These are phyloP conservation scores for Bicyclus anynana DNA, from an alignment of 1,140 invertebrate species.

Conservation along the genomic window DNA sequence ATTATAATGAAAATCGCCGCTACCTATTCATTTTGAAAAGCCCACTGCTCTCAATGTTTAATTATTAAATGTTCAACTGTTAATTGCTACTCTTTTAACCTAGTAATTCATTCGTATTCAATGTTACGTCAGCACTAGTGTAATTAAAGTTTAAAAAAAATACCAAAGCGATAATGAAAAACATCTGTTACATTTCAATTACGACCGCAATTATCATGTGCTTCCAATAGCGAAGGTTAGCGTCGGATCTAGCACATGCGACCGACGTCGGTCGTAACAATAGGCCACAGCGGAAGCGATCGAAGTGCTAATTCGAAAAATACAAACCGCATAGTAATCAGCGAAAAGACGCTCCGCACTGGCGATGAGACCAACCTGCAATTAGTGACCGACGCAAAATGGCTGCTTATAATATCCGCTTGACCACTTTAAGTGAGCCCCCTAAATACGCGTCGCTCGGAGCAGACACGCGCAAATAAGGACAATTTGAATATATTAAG, in stretches of 20 bases:
- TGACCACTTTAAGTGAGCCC: slow-evolving; percentile 30
- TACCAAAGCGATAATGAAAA: slow-evolving; percentile 12
- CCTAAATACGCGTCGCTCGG: neutral
- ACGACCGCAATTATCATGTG: slow-evolving; percentile 18
- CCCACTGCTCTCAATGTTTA: neutral
- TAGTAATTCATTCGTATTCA: neutral
- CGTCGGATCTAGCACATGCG: slow-evolving; percentile 19
- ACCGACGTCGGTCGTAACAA: slow-evolving; percentile 53
- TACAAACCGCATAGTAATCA: slow-evolving; percentile 67
- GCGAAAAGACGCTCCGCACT: slow-evolving; percentile 47
- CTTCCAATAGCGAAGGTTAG: slow-evolving; percentile 19
- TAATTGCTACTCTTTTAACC: neutral
- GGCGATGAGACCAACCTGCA: slow-evolving; percentile 61
- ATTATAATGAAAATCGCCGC: neutral
- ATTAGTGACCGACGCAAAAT: slow-evolving; percentile 69
- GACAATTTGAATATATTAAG: slow-evolving; percentile 12
- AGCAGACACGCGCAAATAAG: neutral
- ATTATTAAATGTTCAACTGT: neutral
- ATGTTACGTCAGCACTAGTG: too few relatives aligned
- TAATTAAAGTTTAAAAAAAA: slow-evolving; percentile 4
- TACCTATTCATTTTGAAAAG: neutral
- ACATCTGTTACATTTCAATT: slow-evolving; percentile 18
- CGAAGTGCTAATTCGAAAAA: slow-evolving; percentile 75
- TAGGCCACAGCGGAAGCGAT: slow-evolving; percentile 60
- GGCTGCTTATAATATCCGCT: slow-evolving; percentile 42